Base-by-base conservation (phyloP, 2,113 vertebrate species). In the Clarias gariepinus region DNA sequence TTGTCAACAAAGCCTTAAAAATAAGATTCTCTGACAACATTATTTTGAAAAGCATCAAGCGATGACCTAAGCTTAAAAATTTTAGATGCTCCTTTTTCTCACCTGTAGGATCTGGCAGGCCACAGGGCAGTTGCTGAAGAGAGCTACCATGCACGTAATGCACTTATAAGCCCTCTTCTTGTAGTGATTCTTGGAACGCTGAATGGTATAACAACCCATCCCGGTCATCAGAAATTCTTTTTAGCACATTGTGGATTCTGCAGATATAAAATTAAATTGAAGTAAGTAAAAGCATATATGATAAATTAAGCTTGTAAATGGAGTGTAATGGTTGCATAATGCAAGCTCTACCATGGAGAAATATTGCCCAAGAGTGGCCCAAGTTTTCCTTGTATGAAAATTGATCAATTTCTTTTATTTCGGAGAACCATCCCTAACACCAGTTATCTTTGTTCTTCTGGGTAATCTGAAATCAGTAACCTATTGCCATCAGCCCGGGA, bases 21-120 rank as follows among this genome's bases (percentile, higher is more conserved):
- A 18, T 57, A 81, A 23, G 57, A 25, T 21, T 64, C 30, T 58
- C 60, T 23, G 9, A 19, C 3, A 11, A 28, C 6, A 57, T 4
- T 21, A 21, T 61, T 10, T 64, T 82, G 10, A 36, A 81, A 41
- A 71, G 13, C 30, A 36, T 16, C 19, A 71, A 71, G 19, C 30
- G 36, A 19, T 71, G 33, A 36, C 33, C 33, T 0, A 71, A 71
- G 68, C 30, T 36, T 71, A 36, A 71, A 71, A 36, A 71, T n/a
- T 66, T 66, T 36, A 36, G 12, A 52, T 21, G 47, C 73, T 76
- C 1, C 23, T 21, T 33, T 55, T 16, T 6, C 68, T 93, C 91
- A 99, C 98, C 97, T 99, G 98, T 36, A 99, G 94, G 90, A 99
- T 99, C 93, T 99, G 98, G 92, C 99, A 98, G 61, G 98, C 98